phyloP scores from a whole-genome alignment of 2,797 vertebrate genomes.

The Sebastes miniatus region DNA sequence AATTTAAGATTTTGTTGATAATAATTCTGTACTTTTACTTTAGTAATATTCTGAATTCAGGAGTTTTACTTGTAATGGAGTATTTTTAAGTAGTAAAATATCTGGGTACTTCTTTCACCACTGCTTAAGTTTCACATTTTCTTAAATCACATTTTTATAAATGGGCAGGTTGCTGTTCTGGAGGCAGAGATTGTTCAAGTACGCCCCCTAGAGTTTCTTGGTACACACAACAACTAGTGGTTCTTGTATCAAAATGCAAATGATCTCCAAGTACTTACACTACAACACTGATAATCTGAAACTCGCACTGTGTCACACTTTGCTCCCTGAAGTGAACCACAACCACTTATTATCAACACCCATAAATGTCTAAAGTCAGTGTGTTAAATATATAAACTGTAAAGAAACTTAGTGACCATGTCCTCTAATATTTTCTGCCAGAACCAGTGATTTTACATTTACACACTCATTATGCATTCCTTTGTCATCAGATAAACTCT shows the following conservation, averaged over 20 bases:
- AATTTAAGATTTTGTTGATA: too few relatives aligned
- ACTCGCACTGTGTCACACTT: background rate
- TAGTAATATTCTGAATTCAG: too few relatives aligned
- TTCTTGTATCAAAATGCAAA: background rate
- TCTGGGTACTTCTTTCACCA: too few relatives aligned
- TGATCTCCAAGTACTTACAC: background rate
- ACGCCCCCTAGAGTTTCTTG: background rate
- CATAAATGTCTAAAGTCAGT: background rate
- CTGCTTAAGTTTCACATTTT: background rate
- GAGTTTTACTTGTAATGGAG: too few relatives aligned
- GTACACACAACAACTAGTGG: background rate
- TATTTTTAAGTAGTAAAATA: too few relatives aligned
- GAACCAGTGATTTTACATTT: background rate
- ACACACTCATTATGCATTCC: background rate
- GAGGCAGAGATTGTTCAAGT: background rate
- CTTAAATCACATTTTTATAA: background rate
- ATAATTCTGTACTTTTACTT: too few relatives aligned
- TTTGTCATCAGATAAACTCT: background rate
- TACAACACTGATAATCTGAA: background rate
- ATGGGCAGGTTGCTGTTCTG: background rate
- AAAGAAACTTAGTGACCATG: background rate
- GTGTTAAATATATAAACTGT: background rate
- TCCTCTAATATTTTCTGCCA: background rate
- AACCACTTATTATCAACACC: background rate
- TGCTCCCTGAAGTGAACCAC: background rate